phyloP scores from a whole-genome alignment of 2,113 vertebrate species.

The Oreochromis aureus region DNA sequence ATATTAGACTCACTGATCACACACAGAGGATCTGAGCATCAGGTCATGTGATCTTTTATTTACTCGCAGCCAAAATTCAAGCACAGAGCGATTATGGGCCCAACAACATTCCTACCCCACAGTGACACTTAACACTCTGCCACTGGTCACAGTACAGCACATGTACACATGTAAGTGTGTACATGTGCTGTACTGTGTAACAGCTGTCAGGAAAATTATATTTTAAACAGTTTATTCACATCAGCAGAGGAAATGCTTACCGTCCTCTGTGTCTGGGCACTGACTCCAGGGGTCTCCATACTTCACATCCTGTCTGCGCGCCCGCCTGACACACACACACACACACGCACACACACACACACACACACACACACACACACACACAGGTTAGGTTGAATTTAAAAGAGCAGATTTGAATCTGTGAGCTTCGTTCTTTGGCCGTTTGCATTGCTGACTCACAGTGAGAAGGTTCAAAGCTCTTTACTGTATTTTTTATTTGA shows the following conservation, averaged over 20 bases:
- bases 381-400: neutral
- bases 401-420: accelerated
- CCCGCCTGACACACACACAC: conserved; percentile 51
- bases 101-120: neutral
- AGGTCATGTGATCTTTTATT: neutral
- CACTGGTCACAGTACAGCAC: accelerated
- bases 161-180: accelerated
- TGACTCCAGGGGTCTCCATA: conserved; percentile 76
- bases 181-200: neutral
- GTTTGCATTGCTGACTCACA: neutral
- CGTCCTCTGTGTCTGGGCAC: conserved; percentile 73
- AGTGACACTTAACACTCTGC: neutral
- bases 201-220: accelerated
- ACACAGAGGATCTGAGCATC: neutral
- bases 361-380: neutral
- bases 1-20: neutral
- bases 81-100: neutral
- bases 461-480: neutral
- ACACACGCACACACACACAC: neutral
- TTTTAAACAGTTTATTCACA: neutral
- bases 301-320: conserved; percentile 77
- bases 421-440: neutral
- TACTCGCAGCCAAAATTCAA: neutral
- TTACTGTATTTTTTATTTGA: neutral
- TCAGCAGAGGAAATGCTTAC: conserved; percentile 57